Evolutionary conservation across 2,797 vertebrate genomes (phyloP).

Genomic region (Ctenosaura bakeri): DNA sequence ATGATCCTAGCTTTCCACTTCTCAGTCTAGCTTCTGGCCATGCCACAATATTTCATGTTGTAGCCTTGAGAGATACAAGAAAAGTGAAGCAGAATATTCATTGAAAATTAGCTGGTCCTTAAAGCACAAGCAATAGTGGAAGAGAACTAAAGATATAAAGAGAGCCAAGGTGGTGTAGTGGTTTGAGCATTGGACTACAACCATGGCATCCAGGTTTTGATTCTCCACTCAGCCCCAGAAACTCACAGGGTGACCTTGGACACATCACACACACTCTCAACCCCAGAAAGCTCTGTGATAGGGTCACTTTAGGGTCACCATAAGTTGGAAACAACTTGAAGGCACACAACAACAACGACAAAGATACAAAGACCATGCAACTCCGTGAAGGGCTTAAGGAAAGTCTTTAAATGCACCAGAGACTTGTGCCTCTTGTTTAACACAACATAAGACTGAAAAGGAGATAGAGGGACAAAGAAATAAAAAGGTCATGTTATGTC

Average conservation of each 20-base stretch:
- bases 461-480: neutral
- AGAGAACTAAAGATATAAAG: neutral
- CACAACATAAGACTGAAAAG: rapidly evolving
- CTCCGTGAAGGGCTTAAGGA: neutral
- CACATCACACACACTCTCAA: too few species aligned
- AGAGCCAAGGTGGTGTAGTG: too few species aligned
- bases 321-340: too few species aligned
- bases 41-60: neutral
- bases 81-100: constrained; percentile 11
- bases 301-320: too few species aligned
- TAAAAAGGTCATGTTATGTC: neutral
- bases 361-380: neutral
- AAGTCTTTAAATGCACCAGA: constrained; percentile 27
- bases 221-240: too few species aligned
- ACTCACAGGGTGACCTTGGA: too few species aligned
- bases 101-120: neutral
- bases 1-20: neutral
- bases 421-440: neutral
- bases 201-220: too few species aligned
- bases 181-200: too few species aligned
- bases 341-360: too few species aligned
- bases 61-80: neutral
- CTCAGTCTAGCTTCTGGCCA: too few species aligned
- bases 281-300: too few species aligned
- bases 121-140: neutral